Base-by-base conservation (phyloP, 2,113 vertebrate species). In the Cavia aperea region DNA sequence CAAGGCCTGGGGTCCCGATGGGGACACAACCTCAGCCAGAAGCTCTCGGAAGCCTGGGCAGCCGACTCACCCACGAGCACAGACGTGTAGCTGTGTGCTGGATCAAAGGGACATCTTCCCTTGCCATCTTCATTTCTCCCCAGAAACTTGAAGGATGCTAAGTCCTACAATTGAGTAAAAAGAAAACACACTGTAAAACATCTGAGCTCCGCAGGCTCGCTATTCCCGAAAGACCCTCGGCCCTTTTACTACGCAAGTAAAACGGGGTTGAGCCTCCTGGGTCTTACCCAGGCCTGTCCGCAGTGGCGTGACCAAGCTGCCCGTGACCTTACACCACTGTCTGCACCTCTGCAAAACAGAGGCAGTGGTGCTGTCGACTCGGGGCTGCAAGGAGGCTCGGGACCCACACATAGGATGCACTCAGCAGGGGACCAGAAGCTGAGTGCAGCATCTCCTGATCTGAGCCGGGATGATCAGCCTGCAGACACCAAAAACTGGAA, bases 61-160 rank as follows among this genome's bases (percentile, higher is more conserved):
- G 70, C 26, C 81, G 89, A 99, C 99, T 99, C 97, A 99, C 99
- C 99, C 94, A 99, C 99, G 98, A 99, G 99, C 96, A 99, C 98
- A 0, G 98, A 99, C 2, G 99, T 99, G 81, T 99, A 99, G 96
- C 98, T 99, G 68, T 99, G 99, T 1, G 98, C 98, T 14, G 99
- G 99, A 97, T 99, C 99, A 95, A 99, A 99, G 8, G 99, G 98
- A 95, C 99, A 99, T 88, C 98, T 98, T 70, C 99, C 99, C 97
- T 98, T 98, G 94, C 99, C 99, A 4, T 99, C 99, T 94, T 99
- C 99, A 78, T 96, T 97, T 93, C 89, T 98, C 86, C 98, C 98
- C 89, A 96, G 95, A 93, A 99, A 95, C 15, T 97, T 96, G 93
- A 99, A 99, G 77, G 98, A 97, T 18, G 97, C 94, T 87, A 98